Base-by-base conservation (phyloP, 2,797 vertebrate species). In the Spea hammondii region DNA sequence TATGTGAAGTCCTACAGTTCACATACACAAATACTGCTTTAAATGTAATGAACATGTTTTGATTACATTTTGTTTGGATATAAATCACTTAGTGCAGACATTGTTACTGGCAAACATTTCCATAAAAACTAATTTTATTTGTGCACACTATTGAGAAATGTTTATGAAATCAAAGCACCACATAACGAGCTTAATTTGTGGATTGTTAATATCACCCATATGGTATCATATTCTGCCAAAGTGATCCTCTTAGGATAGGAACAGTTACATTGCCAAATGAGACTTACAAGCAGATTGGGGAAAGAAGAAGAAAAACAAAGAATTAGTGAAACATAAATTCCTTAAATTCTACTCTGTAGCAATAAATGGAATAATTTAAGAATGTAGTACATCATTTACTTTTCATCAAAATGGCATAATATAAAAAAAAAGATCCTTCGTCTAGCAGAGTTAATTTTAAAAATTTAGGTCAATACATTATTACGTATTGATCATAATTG, bases 181-280 rank as follows among this genome's bases (percentile, higher is more conserved):
- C 86, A 80, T 89, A 91, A 87, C 86, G 17, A 85, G 82, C 89
- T 88, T 88, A 87, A 89, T 88, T 88, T 90, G 79, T 14, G 47
- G 72, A 87, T 90, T 86, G 74, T 85, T 89, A 87, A 85, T 86
- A 88, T 86, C 85, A 86, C 70, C 68, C 57, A 74, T 83, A 85
- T 88, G 87, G 87, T 87, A 87, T 87, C 84, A 84, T 8, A 4
- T n/a, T 74, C 83, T 80, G 86, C 74, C 80, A 88, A 89, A 82
- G 44, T 12, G 76, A 86, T 10, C 76, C 70, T n/a, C 85, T 83
- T 83, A 85, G 76, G 82, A 85, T 83, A 83, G 84, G 75, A 85
- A 78, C 65, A 85, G 71, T 71, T 83, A 78, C 71, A 76, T 74
- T 83, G 84, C 79, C 71, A 84, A 84, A 65, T 76, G 80, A 77